Evolutionary conservation across 1,140 invertebrate genomes (phyloP).

Genomic region (Tetragonula clypearis): DNA sequence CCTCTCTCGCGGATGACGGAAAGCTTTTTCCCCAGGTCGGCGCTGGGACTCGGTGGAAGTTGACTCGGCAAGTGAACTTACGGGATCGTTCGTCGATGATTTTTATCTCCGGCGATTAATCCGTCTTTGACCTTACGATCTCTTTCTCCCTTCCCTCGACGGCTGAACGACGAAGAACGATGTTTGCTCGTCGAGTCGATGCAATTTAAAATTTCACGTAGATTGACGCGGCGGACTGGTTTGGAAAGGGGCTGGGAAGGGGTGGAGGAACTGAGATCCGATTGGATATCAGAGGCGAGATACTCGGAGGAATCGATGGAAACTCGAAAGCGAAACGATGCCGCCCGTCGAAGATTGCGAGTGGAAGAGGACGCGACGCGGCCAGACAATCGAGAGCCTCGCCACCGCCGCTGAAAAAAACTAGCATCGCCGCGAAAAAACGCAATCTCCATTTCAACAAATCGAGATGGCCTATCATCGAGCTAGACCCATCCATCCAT

Average conservation of each 20-base stretch:
- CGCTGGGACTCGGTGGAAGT: neutral
- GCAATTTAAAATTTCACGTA: neutral
- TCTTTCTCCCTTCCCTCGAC: neutral
- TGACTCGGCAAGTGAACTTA: neutral
- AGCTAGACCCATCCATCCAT: neutral
- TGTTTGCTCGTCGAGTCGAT: neutral
- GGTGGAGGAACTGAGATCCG: too few species aligned
- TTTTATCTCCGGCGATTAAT: neutral
- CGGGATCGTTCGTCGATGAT: neutral
- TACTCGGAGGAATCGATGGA: neutral
- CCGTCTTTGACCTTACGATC: neutral
- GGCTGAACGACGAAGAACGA: neutral
- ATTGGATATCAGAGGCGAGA: neutral
- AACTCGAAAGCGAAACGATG: neutral
- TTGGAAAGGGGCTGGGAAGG: too few species aligned
- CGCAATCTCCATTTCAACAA: slow-evolving; percentile 7
- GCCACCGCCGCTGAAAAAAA: neutral
- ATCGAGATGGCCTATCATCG: neutral
- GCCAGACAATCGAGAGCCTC: neutral
- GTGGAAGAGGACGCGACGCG: neutral
- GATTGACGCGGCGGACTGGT: neutral
- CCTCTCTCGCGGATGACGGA: neutral
- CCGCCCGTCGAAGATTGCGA: neutral
- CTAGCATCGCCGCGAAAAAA: neutral
- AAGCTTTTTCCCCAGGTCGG: slow-evolving; percentile 1